These are phyloP conservation scores for Alloscopus bannaensis DNA, from an alignment of 2,888 invertebrate species.

Conservation along the genomic window DNA sequence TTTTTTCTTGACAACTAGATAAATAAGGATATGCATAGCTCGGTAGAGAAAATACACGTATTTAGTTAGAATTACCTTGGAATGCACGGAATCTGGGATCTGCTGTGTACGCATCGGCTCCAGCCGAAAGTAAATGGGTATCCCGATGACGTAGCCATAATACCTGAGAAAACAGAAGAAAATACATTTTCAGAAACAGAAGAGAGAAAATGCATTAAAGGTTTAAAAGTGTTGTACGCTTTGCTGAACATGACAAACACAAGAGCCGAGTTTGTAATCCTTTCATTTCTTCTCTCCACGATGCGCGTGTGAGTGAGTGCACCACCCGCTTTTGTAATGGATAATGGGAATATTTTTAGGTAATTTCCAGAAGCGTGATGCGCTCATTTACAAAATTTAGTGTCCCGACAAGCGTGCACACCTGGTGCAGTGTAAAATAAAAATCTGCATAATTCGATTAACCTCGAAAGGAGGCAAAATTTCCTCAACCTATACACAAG, in stretches of 20 bases:
- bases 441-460: conserved; percentile 32
- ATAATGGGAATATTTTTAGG: conserved; percentile 13
- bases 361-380: neutral
- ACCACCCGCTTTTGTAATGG: neutral
- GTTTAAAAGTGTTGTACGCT: conserved; percentile 12
- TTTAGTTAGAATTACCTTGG: no score
- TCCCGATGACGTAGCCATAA: conserved; percentile 73
- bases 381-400: conserved; percentile 11
- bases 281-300: neutral
- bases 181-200: neutral
- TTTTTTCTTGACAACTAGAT: no score
- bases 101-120: conserved; percentile 71
- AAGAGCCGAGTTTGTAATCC: neutral
- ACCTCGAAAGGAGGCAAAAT: conserved; percentile 2
- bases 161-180: conserved; percentile 62
- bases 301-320: neutral
- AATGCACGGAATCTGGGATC: conserved; percentile 72
- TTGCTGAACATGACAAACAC: neutral
- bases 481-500: no score
- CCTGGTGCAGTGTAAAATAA: conserved; percentile 28
- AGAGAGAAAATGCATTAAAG: neutral
- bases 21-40: no score
- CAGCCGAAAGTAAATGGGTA: conserved; percentile 72
- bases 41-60: no score
- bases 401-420: conserved; percentile 6